Conservation (phyloP, 2,797 vertebrate species). For the Ciconia nigra region DNA sequence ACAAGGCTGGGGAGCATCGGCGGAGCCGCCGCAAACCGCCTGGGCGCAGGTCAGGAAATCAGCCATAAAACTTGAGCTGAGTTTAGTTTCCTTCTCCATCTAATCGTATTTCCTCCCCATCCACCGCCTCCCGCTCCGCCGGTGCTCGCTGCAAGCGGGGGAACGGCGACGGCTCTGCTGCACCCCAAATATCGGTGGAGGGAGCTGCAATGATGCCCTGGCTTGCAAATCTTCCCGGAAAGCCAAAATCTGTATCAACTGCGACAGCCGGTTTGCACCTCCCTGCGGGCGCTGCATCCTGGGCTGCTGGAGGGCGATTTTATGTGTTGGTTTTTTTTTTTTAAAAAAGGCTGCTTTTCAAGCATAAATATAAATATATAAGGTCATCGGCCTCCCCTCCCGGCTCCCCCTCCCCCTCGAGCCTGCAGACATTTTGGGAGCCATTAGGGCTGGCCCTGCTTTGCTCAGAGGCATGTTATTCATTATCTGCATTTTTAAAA, state of each 20-base stretch:
- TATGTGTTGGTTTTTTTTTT: background rate
- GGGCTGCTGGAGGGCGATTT: background rate
- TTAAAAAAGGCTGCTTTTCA: background rate
- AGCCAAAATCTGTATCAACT: background rate
- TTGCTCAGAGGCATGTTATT: conserved; percentile 58
- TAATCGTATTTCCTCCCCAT: background rate
- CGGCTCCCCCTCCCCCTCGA: background rate
- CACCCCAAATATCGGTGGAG: background rate
- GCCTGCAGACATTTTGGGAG: conserved; percentile 58
- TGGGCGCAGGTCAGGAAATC: background rate
- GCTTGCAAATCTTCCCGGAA: background rate
- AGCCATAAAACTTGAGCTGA: background rate
- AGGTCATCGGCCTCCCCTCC: conserved; percentile 17
- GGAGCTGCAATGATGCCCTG: background rate
- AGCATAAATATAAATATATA: conserved; percentile 46
- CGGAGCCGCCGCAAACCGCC: rapidly evolving
- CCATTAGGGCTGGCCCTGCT: conserved; percentile 55
- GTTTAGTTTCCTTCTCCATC: background rate
- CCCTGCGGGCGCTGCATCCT: rapidly evolving
- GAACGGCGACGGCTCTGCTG: background rate
- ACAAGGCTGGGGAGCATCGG: background rate
- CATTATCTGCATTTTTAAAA: conserved; percentile 69
- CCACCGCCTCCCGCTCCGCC: rapidly evolving
- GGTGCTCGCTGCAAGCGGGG: rapidly evolving
- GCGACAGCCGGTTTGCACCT: rapidly evolving